A percentile compares a stretch with the other conserved stretches of the same genome.
Conservation (phyloP, 2,797 vertebrate species). For the Cyclopterus lumpus region DNA sequence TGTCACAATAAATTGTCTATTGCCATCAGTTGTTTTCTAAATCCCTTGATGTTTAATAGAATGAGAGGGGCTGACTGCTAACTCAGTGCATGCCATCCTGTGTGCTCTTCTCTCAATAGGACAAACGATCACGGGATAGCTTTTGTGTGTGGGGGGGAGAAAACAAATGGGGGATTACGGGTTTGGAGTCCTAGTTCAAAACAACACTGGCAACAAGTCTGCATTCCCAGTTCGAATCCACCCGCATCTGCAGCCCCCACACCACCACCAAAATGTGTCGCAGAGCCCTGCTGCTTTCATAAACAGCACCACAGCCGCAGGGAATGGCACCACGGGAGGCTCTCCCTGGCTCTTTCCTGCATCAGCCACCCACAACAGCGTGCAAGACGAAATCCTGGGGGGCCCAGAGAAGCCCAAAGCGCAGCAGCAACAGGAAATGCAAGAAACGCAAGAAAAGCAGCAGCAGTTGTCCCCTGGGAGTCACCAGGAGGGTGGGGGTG, state of each 20-base stretch:
- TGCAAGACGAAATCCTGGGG: constrained; percentile 98
- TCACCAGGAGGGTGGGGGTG: constrained; percentile 91
- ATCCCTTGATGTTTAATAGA: constrained; percentile 56
- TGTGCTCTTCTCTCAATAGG: constrained; percentile 81
- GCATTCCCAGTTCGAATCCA: constrained; percentile 99
- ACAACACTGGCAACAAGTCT: constrained; percentile 99
- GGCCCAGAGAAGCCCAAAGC: constrained; percentile 96
- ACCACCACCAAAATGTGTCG: constrained; percentile 98
- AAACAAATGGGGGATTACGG: constrained; percentile 99
- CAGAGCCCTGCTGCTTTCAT: constrained; percentile 97
- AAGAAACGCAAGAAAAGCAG: constrained; percentile 95
- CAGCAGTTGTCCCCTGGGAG: constrained; percentile 93
- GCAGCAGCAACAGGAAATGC: constrained; percentile 95
- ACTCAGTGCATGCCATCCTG: constrained; percentile 71
- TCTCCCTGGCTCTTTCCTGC: constrained; percentile 99
- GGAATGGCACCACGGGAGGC: constrained; percentile 95
- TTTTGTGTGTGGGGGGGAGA: constrained; percentile 86
- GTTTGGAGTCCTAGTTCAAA: constrained; percentile 99
- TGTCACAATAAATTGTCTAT: constrained; percentile 36
- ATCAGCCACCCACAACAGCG: constrained; percentile 94
- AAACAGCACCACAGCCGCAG: constrained; percentile 97
- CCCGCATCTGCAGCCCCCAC: constrained; percentile 97
- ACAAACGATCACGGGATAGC: constrained; percentile 83
- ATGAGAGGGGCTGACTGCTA: constrained; percentile 58
- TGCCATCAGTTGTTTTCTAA: constrained; percentile 41